These are phyloP conservation scores for Meganola albula DNA, from an alignment of 2,888 invertebrate genomes.

Conservation along the genomic window DNA sequence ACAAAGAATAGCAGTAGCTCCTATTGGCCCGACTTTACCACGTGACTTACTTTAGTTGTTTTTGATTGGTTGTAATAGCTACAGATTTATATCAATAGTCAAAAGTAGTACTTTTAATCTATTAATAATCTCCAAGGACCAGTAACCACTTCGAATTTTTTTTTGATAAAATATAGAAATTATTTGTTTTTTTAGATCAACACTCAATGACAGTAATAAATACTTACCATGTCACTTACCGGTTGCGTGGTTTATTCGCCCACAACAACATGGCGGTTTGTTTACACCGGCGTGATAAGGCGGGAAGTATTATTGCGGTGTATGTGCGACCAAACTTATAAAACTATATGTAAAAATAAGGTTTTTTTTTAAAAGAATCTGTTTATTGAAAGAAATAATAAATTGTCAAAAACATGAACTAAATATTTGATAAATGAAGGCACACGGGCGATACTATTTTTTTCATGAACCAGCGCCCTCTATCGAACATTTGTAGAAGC, in stretches of 20 bases:
- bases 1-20: conserved; percentile 70
- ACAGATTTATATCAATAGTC: too few species aligned
- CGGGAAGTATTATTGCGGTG: conserved; percentile 58
- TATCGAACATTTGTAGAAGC: conserved; percentile 27
- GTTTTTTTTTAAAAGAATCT: conserved; percentile 35
- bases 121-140: too few species aligned
- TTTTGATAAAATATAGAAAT: not conserved
- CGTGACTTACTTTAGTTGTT: too few species aligned
- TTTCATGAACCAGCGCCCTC: conserved; percentile 46
- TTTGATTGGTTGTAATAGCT: too few species aligned
- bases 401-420: conserved; percentile 30
- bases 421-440: conserved; percentile 35
- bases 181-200: not conserved
- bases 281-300: conserved; percentile 78
- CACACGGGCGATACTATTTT: conserved; percentile 66
- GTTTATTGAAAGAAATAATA: conserved; percentile 50
- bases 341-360: conserved; percentile 37
- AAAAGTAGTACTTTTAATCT: conserved; percentile 34
- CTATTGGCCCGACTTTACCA: conserved; percentile 76
- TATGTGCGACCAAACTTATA: conserved; percentile 30
- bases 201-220: conserved; percentile 2
- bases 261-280: conserved; percentile 76
- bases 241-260: conserved; percentile 43
- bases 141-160: too few species aligned
- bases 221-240: conserved; percentile 45